Evolutionary conservation across 2,113 vertebrate species (phyloP).

Genomic region (Artemisiospiza belli): DNA sequence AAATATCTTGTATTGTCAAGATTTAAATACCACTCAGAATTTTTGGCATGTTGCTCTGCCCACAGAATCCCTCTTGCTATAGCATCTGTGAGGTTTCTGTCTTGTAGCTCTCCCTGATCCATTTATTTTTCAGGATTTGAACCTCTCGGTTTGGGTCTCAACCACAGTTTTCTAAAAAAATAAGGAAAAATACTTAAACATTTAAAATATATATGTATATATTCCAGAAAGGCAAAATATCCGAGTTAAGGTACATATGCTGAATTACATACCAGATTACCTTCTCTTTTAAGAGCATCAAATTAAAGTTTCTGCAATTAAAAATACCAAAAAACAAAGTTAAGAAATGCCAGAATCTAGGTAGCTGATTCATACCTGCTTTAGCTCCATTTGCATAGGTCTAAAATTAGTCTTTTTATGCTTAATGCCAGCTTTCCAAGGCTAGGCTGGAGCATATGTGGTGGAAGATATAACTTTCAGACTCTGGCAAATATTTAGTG

Average conservation of each 20-base stretch:
- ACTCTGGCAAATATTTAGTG: not conserved
- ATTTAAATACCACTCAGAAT: not conserved
- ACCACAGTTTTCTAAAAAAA: not conserved
- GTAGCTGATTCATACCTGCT: not conserved
- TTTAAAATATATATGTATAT: no score
- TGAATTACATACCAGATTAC: not conserved
- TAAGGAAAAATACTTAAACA: not conserved
- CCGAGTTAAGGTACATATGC: not conserved
- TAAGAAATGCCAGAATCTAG: not conserved
- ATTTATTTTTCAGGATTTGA: not conserved
- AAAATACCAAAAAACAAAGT: not conserved
- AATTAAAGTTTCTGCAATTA: not conserved
- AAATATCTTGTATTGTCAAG: not conserved
- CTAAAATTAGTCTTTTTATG: not conserved
- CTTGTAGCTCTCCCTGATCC: not conserved
- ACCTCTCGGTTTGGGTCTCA: not conserved
- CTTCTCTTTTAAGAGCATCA: not conserved
- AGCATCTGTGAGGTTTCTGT: not conserved
- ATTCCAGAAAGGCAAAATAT: not conserved
- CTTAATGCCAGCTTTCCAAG: not conserved
- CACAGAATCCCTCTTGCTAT: not conserved
- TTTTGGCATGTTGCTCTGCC: conserved; percentile 4
- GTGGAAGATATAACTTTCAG: not conserved
- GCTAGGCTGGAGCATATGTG: not conserved
- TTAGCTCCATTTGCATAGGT: not conserved